Evolutionary conservation across 2,113 vertebrate species (phyloP).

Genomic region (Chaetodon trifascialis): DNA sequence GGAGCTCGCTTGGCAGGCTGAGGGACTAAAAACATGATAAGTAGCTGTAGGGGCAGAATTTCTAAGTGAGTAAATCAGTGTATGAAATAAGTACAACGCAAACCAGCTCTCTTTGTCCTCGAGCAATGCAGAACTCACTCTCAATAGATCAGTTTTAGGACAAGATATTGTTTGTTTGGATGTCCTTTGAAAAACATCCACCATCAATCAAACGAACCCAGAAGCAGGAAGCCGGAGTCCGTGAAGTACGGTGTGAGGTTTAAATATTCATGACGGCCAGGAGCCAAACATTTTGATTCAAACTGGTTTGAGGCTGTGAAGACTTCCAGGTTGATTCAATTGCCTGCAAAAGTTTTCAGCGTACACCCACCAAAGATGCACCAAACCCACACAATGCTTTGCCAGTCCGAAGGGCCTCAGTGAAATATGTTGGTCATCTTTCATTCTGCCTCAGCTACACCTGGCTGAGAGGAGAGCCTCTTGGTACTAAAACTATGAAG

Average conservation of each 20-base stretch:
- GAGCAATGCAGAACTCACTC: neutral
- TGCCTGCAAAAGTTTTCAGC: neutral
- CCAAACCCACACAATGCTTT: neutral
- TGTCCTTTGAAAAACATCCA: neutral
- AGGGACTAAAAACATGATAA: constrained; percentile 39
- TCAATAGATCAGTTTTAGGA: neutral
- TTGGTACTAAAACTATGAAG: too few species aligned
- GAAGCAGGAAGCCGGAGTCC: neutral
- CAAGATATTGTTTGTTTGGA: neutral
- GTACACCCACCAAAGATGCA: neutral
- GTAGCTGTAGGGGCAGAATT: constrained; percentile 34
- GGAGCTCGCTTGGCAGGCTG: constrained; percentile 7
- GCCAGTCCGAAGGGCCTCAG: neutral
- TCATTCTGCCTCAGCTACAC: too few species aligned
- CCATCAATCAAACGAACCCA: neutral
- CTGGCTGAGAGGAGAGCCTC: too few species aligned
- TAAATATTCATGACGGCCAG: neutral
- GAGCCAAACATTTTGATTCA: neutral
- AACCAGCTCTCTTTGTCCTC: neutral
- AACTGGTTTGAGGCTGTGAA: neutral
- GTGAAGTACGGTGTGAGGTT: neutral
- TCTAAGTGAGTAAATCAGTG: constrained; percentile 6
- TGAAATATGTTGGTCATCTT: too few species aligned
- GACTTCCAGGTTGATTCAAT: neutral
- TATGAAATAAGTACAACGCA: neutral